Evolutionary conservation across 2,888 invertebrate genomes (phyloP).

Genomic region (Philereme transversata): DNA sequence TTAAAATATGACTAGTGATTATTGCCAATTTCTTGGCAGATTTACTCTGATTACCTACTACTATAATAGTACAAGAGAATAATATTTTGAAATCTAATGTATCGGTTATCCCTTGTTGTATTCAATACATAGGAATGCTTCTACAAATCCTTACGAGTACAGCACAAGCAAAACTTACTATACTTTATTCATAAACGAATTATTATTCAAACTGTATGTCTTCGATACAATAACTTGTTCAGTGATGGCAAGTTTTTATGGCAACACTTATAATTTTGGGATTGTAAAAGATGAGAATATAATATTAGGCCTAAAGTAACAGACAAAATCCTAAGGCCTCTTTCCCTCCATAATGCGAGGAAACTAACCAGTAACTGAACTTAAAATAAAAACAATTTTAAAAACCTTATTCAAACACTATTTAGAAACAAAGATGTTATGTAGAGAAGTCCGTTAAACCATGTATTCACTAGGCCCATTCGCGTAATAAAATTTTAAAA

Average conservation of each 20-base stretch:
- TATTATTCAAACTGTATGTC: not conserved
- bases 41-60: constrained; percentile 34
- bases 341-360: constrained; percentile 10
- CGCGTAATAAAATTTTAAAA: no score
- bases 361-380: constrained; percentile 13
- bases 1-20: constrained; percentile 75
- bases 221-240: constrained; percentile 9
- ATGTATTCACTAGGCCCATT: no score
- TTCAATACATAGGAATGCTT: constrained; percentile 17
- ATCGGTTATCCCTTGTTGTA: constrained; percentile 6
- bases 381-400: not conserved
- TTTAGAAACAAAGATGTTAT: constrained; percentile 1
- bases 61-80: constrained; percentile 28
- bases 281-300: constrained; percentile 11
- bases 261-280: constrained; percentile 23
- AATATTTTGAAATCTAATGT: constrained; percentile 11
- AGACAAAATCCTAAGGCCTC: constrained; percentile 28
- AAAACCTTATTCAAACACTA: not conserved
- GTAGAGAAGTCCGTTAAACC: not conserved
- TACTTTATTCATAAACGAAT: not conserved
- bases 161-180: constrained; percentile 1
- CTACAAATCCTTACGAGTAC: not conserved
- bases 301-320: constrained; percentile 26
- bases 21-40: constrained; percentile 55
- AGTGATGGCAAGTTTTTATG: constrained; percentile 36